These are phyloP conservation scores for Sycobia sp. DNA, from an alignment of 1,140 invertebrate species.

Conservation along the genomic window DNA sequence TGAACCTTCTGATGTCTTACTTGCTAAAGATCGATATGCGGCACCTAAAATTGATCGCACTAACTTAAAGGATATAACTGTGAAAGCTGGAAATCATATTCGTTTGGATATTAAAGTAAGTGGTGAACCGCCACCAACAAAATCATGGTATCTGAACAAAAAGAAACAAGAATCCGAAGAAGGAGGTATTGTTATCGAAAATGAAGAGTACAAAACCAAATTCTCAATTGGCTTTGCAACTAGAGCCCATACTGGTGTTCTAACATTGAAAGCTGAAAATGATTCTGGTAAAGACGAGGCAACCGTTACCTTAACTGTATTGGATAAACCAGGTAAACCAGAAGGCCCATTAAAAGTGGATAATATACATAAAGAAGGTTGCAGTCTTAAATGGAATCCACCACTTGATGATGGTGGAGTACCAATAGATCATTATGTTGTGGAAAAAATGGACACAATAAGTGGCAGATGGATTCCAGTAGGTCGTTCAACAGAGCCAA, in stretches of 20 bases:
- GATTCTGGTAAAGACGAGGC: constrained; percentile 89
- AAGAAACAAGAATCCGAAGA: constrained; percentile 63
- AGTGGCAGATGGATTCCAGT: constrained; percentile 85
- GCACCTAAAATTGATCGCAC: constrained; percentile 91
- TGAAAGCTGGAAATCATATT: constrained; percentile 86
- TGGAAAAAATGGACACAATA: constrained; percentile 89
- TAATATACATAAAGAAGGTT: constrained; percentile 92
- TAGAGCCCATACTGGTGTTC: constrained; percentile 82
- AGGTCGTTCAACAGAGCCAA: constrained; percentile 79
- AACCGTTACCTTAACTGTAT: constrained; percentile 83
- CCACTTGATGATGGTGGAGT: constrained; percentile 90
- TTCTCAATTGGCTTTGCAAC: constrained; percentile 75
- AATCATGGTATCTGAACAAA: constrained; percentile 85
- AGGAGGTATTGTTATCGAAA: constrained; percentile 78
- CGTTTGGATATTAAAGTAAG: constrained; percentile 86
- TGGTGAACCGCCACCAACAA: constrained; percentile 86
- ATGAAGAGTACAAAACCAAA: constrained; percentile 87
- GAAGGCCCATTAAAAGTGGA: constrained; percentile 90
- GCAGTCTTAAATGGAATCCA: constrained; percentile 91
- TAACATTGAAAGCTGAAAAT: constrained; percentile 89
- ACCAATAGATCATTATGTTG: constrained; percentile 88
- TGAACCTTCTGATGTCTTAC: constrained; percentile 79
- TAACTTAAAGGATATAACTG: constrained; percentile 82
- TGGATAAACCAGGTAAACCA: constrained; percentile 88
- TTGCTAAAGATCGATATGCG: constrained; percentile 84